Base-by-base conservation (phyloP, 1,140 invertebrate genomes). In the Ceratina calcarata region DNA sequence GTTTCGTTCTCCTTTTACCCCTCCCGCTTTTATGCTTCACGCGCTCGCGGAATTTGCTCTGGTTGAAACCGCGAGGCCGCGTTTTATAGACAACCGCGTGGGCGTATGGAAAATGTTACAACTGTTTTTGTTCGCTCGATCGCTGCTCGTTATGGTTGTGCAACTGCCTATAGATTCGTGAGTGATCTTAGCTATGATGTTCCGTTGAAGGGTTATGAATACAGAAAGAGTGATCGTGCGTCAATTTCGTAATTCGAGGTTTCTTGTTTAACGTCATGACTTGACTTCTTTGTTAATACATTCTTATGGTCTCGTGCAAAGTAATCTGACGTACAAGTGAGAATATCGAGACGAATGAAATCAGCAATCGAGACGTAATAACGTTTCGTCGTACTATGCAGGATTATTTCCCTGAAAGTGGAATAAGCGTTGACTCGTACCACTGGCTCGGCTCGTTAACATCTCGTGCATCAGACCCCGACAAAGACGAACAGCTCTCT, bases 1-100 rank as follows among this genome's bases (percentile, higher is more conserved):
- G 73, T 78, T 73, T 62, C 53, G n/a, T 1, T 55, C 69, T 61
- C 60, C 61, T 72, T 68, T 70, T 68, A 32, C 62, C n/a, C 45
- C 62, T 18, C 45, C 57, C 18, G 2, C n/a, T n/a, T 16, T 22
- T 66, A 12, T 45, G 13, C 1, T 18, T n/a, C 10, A n/a, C 45
- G 4, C 15, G 16, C 12, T 16, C 2, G 12, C 20, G 68, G 55
- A 61, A 69, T 77, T 77, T 32, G 65, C 55, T 20, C 18, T 6
- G 32, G 16, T 57, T 66, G 4, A 27, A 64, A 27, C 3, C n/a
- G 60, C 22, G 70, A 27, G 71, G 15, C 53, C 53, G n/a, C 13
- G 55, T 57, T 57, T 57, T 57, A 57, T 57, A n/a, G 55, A 57
- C 55, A 16, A 24, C 27, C 55, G 27, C 49, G 68, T 71, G 13